These are phyloP conservation scores for Petrocephalus microphthalmus DNA, from an alignment of 2,113 vertebrate species.

Conservation along the genomic window DNA sequence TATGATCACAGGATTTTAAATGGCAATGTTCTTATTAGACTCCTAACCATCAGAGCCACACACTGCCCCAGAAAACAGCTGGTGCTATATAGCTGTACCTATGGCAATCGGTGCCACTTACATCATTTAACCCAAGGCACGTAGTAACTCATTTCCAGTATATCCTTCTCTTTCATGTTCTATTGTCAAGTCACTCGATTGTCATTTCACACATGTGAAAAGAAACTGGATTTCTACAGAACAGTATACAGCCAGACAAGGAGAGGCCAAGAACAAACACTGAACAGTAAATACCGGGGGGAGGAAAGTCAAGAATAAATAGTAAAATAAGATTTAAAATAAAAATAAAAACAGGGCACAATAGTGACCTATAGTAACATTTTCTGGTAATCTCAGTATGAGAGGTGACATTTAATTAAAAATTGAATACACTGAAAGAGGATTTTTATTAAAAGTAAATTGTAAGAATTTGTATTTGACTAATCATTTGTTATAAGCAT, in stretches of 20 bases:
- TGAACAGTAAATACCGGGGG: neutral
- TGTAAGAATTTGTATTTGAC: neutral
- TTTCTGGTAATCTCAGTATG: neutral
- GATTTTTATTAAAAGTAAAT: neutral
- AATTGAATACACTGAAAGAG: neutral
- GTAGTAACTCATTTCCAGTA: neutral
- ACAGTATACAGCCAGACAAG: neutral
- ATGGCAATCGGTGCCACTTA: no score
- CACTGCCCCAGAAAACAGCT: no score
- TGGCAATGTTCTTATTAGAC: no score
- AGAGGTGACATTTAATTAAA: neutral
- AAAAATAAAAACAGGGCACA: neutral
- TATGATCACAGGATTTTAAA: neutral
- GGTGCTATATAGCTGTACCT: no score
- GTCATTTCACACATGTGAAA: neutral
- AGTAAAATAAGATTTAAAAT: neutral
- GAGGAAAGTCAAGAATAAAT: neutral
- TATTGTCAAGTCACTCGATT: neutral
- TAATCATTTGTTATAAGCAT: neutral
- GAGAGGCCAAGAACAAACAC: neutral
- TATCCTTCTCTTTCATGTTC: neutral
- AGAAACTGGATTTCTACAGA: neutral
- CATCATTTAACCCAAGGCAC: no score
- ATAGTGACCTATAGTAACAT: neutral
- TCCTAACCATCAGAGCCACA: no score